Evolutionary conservation across 2,113 vertebrate species (phyloP).

Genomic region (Semnornis frantzii): DNA sequence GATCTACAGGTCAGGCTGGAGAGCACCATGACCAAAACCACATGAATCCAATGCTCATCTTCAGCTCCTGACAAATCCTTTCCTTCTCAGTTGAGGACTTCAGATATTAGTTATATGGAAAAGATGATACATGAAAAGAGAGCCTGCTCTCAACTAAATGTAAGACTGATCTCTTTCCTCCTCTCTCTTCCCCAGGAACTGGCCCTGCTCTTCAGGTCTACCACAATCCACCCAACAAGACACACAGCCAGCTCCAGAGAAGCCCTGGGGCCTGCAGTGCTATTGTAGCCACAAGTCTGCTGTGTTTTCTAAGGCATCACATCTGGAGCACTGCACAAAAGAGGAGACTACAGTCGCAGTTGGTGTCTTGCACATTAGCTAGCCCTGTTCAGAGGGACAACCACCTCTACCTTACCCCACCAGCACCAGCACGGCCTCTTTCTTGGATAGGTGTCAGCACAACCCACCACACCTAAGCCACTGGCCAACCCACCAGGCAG

Average conservation of each 20-base stretch:
- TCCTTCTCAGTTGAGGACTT: not conserved
- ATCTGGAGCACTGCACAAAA: not conserved
- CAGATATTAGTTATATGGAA: not conserved
- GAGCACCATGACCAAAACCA: not conserved
- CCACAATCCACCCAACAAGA: rapidly evolving
- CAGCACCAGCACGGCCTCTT: not conserved
- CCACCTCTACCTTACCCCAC: not conserved
- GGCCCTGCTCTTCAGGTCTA: not conserved
- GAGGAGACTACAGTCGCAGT: not conserved
- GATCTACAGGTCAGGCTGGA: not conserved
- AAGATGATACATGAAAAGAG: not conserved
- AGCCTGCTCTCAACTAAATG: not conserved
- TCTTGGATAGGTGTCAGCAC: not conserved
- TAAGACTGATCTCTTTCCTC: not conserved
- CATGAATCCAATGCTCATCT: rapidly evolving
- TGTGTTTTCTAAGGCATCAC: rapidly evolving
- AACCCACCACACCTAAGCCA: not conserved
- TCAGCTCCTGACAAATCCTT: rapidly evolving
- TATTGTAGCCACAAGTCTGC: not conserved
- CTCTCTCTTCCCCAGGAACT: not conserved
- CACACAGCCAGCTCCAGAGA: not conserved
- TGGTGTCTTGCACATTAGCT: no score
- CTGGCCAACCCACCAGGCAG: not conserved
- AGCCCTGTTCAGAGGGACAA: no score
- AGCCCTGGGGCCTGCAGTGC: not conserved